These are phyloP conservation scores for Isurus oxyrinchus DNA, from an alignment of 2,113 vertebrate genomes.

Conservation along the genomic window DNA sequence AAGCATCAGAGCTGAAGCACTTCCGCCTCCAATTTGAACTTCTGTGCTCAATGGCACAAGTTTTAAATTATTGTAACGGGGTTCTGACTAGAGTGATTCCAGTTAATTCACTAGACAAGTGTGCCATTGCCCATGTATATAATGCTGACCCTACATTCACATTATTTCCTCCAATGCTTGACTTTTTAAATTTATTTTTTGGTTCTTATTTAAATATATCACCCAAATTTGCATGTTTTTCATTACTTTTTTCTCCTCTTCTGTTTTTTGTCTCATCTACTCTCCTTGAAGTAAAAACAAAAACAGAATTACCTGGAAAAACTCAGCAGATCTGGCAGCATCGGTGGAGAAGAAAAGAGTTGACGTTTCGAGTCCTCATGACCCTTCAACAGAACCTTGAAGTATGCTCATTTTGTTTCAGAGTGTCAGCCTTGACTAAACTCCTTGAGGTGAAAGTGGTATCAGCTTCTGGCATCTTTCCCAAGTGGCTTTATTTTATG, in stretches of 20 bases:
- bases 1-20: background rate
- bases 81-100: background rate
- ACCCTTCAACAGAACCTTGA: no score
- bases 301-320: no score
- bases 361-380: no score
- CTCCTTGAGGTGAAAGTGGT: background rate
- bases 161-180: background rate
- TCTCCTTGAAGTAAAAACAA: no score
- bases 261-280: background rate
- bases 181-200: background rate
- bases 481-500: background rate
- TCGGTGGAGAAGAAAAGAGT: no score
- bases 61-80: background rate
- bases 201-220: background rate
- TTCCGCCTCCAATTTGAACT: background rate
- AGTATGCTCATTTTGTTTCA: background rate
- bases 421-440: background rate
- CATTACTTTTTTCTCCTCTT: background rate
- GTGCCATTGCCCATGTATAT: no score
- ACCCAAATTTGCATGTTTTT: background rate
- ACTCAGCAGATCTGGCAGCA: no score
- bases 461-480: background rate
- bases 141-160: background rate
- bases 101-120: no score
- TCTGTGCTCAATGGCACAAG: background rate